Evolutionary conservation across 2,888 invertebrate species (phyloP).

Genomic region (Drosophila meridiana): DNA sequence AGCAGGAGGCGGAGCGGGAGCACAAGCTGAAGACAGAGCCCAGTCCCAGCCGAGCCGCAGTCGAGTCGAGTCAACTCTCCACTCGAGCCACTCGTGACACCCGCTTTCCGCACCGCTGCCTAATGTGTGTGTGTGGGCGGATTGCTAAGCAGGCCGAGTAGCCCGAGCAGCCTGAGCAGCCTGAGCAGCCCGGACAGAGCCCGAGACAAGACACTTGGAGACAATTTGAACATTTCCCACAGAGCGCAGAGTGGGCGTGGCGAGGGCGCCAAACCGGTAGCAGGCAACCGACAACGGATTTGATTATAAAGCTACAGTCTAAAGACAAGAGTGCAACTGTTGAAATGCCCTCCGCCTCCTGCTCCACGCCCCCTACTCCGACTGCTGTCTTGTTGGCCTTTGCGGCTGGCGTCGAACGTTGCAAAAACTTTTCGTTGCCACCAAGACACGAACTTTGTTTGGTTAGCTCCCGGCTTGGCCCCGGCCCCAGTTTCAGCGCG

Average conservation of each 20-base stretch:
- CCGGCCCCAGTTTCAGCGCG: constrained; percentile 42
- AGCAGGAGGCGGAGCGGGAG: neutral
- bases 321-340: constrained; percentile 61
- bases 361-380: neutral
- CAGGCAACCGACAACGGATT: constrained; percentile 44
- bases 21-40: neutral
- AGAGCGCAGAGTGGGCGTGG: constrained; percentile 19
- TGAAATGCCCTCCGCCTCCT: constrained; percentile 41
- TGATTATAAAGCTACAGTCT: constrained; percentile 58
- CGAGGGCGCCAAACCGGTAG: constrained; percentile 16
- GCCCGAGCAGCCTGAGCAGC: constrained; percentile 9
- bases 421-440: constrained; percentile 38
- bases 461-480: constrained; percentile 24
- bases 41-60: neutral
- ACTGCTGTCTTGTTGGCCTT: constrained; percentile 12
- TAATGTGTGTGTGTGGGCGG: constrained; percentile 31
- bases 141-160: constrained; percentile 27
- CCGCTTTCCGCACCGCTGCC: constrained; percentile 6
- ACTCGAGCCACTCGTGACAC: constrained; percentile 6
- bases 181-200: neutral
- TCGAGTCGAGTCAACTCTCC: constrained; percentile 7
- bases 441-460: constrained; percentile 48
- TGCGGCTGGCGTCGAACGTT: constrained; percentile 24
- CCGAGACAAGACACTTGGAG: constrained; percentile 54
- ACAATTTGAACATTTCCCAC: constrained; percentile 64